phyloP scores from a whole-genome alignment of 1,140 invertebrate species.

The Caenorhabditis remanei region DNA sequence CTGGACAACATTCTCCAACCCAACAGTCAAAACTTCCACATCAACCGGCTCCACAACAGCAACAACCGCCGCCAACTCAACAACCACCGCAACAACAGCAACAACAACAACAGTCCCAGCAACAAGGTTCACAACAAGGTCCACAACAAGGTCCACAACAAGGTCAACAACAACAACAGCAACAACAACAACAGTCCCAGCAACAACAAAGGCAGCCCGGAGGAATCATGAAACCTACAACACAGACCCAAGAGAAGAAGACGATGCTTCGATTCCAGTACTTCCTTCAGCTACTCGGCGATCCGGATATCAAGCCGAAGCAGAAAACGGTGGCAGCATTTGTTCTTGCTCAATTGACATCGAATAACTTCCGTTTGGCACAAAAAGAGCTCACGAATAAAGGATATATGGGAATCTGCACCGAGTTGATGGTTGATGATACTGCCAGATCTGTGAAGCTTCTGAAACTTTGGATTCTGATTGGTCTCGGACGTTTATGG shows the following conservation, averaged over 20 bases:
- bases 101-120: neutral
- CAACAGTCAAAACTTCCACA: too few relatives aligned
- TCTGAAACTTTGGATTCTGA: slow-evolving; percentile 90
- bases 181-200: neutral
- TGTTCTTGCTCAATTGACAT: slow-evolving; percentile 75
- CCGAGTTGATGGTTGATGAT: slow-evolving; percentile 71
- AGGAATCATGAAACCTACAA: neutral
- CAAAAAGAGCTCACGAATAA: slow-evolving; percentile 73
- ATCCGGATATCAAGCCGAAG: slow-evolving; percentile 71
- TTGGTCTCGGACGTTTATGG: slow-evolving; percentile 94
- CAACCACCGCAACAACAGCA: neutral
- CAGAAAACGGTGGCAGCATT: slow-evolving; percentile 75
- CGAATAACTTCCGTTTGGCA: slow-evolving; percentile 74
- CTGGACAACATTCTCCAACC: neutral
- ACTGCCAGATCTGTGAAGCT: slow-evolving; percentile 74
- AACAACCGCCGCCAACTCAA: too few relatives aligned
- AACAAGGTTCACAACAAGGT: too few relatives aligned
- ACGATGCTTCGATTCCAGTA: slow-evolving; percentile 67
- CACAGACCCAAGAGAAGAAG: slow-evolving; percentile 15
- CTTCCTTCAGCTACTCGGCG: slow-evolving; percentile 78
- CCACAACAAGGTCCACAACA: too few relatives aligned
- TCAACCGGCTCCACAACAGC: too few relatives aligned
- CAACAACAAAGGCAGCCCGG: neutral
- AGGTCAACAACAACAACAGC: neutral
- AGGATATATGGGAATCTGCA: slow-evolving; percentile 74